Conservation (phyloP, 1,140 invertebrate genomes). For the Platorchestia sp. region DNA sequence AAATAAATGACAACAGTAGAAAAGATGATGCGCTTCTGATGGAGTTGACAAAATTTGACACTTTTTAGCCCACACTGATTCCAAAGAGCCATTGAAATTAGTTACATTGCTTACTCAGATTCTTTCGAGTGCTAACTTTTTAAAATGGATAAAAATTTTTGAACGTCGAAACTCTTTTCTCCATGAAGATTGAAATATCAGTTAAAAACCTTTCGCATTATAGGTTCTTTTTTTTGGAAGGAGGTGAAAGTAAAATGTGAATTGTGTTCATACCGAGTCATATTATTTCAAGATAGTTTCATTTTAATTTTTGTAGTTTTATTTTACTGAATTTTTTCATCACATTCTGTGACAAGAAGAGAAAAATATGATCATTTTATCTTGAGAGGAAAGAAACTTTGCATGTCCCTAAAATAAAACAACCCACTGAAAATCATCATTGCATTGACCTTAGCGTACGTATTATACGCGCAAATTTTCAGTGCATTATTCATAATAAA, state of each 20-base stretch:
- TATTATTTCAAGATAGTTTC: neutral
- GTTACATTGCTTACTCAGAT: no score
- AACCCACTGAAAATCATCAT: neutral
- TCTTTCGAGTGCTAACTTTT: no score
- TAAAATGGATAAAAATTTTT: no score
- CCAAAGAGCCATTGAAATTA: neutral
- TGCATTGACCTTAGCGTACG: neutral
- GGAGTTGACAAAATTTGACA: neutral
- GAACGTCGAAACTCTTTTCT: no score
- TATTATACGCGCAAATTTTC: neutral
- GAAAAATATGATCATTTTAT: neutral
- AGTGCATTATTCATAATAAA: neutral
- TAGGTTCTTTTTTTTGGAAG: neutral
- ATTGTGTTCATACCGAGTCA: neutral
- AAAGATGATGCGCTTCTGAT: neutral
- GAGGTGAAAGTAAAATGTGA: neutral
- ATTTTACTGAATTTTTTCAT: neutral
- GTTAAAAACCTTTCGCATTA: no score
- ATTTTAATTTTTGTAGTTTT: neutral
- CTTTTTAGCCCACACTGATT: neutral
- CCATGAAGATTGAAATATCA: no score
- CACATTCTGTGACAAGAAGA: neutral
- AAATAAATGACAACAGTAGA: neutral
- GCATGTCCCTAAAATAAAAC: neutral
- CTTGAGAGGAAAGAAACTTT: neutral